Base-by-base conservation (phyloP, 2,113 vertebrate genomes). In the Alligator sinensis region DNA sequence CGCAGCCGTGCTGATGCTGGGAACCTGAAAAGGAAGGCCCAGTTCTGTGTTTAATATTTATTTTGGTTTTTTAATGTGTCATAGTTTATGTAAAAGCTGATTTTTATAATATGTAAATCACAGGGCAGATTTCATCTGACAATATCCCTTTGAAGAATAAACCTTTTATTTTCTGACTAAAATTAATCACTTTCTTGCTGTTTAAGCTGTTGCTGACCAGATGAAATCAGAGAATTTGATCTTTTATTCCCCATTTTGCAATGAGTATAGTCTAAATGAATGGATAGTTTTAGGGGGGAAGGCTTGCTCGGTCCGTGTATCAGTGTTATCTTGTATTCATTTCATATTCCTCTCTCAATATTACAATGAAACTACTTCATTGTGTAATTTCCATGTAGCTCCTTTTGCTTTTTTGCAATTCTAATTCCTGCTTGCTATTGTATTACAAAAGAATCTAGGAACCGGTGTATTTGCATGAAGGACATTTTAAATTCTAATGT, bases 331-430 rank as follows among this genome's bases (percentile, higher is more conserved):
- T 94, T 96, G 47, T 95, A 88, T 95, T 91, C 86, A 84, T 93
- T 94, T 97, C 77, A 57, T 94, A 84, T 89, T 92, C 70, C 64
- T 94, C 89, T 93, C 93, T 96, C 93, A 83, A 6, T 89, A 90
- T 95, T 92, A 95, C 92, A 95, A 84, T 91, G 93, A 90, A 96
- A 92, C 47, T 78, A 94, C 87, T 95, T 96, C 88, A 87, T 94
- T 96, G 89, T 97, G 89, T 97, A 95, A 96, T 97, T 97, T 97
- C 82, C 85, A 89, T 82, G 89, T 92, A 90, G 90, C 93, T 87
- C 82, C 90, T 96, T 93, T 84, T 86, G 68, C 79, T 85, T 94
- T 80, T 98, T 98, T 97, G 97, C 96, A 97, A 92, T 97, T 98
- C 96, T 97, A 96, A 97, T 98, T 94, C 91, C 92, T 85, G 2